Base-by-base conservation (phyloP, 2,113 vertebrate species). In the Plectropomus leopardus region DNA sequence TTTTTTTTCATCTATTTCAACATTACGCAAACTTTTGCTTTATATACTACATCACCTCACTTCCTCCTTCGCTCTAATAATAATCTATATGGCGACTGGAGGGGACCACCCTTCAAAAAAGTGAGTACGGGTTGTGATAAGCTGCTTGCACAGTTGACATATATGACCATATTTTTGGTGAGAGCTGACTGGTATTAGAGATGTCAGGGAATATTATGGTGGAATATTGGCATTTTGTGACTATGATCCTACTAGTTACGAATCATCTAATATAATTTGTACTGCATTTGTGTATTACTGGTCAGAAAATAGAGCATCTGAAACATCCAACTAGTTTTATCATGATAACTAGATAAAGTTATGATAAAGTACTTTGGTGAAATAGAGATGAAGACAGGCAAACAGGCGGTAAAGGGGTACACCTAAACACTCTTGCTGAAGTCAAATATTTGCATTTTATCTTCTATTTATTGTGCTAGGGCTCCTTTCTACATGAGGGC, bases 401-500 rank as follows among this genome's bases (percentile, higher is more conserved):
- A 23, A 21, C 1, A 15, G n/a, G 34, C 34, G 4, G 42, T 24
- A 14, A 26, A 40, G 10, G 13, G 17, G 59, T 75, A 6, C 45
- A 50, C 11, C 10, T 4, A 8, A 54, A 44, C 16, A 32, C 7
- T n/a, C n/a, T 32, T 54, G 15, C 4, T 24, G 10, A 50, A 28
- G 44, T 23, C 2, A 34, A 50, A 21, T 54, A 34, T 59, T 72
- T 57, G 5, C 15, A 58, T 53, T 19, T 36, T 17, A 63, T 71
- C 23, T 30, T 78, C 21, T 72, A 58, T 70, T 40, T 34, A 72
- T 71, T 64, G 24, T 64, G n/a, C 19, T 26, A 4, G 26, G 1
- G 9, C 44, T 50, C 10, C 13, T 57, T 19, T 2, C 28, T 57
- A 23, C 30, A 23, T 40, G 30, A 57, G 61, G 53, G n/a, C 26